Evolutionary conservation across 1,140 invertebrate genomes (phyloP), one percentile per base, ranked within the genome.

Genomic region (Euschistus heros): DNA sequence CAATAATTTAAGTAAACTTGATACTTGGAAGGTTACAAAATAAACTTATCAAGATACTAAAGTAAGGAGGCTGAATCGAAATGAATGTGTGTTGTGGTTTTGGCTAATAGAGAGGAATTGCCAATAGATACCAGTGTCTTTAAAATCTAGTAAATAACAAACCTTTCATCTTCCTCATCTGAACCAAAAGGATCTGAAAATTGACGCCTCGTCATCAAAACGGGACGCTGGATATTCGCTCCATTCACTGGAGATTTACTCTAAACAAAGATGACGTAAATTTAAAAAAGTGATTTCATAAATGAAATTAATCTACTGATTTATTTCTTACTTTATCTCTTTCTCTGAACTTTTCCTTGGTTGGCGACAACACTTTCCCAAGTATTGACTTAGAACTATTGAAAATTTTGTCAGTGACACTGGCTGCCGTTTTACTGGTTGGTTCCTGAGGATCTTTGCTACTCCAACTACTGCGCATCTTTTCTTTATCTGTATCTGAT

Each of bases 141-240:
- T 37, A 37, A 37, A 10, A 37, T 1, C 5, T 22, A 54, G 6
- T 54, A 22, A 54, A 14, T 15, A 54, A n/a, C 64, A 18, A 62
- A 70, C 66, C 54, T 79, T 73, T 90, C 87, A 62, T 92, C 89
- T 70, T 94, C 91, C 33, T 92, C 90, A 73, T 94, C 90, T 57
- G 89, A 92, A 55, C 90, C 92, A 77, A 94, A 93, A 2, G 92
- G 91, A 80, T 94, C 92, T 17, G 86, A 86, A 64, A 91, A 80
- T 76, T 94, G 89, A 64, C 90, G 85, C 67, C 89, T 81, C 2
- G 90, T 92, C 90, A 93, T 92, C 70, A 93, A 76, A 69, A 81
- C 77, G 50, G 80, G 69, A 8, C 65, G 42, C 15, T 67, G 68
- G 24, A 42, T 59, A 20, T 46, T 65, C 8, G 44, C 17, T 4